Conservation (phyloP, 1,140 invertebrate genomes). For the Drosophila obscura region DNA sequence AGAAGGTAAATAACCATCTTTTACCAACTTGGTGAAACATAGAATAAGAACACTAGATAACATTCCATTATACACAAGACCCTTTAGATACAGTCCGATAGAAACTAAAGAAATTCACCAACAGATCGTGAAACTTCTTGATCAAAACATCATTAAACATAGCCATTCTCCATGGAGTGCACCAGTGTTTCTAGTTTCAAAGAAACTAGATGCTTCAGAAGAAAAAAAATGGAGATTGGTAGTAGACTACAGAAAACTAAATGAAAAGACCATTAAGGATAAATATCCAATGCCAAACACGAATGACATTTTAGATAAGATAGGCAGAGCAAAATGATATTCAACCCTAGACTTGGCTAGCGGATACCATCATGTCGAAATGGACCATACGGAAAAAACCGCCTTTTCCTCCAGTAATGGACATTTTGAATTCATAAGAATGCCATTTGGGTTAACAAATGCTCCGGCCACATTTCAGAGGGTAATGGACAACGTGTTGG, state of each 20-base stretch:
- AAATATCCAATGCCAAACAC: slow-evolving; percentile 84
- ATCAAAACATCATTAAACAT: slow-evolving; percentile 12
- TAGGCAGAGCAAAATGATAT: slow-evolving; percentile 83
- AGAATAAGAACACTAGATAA: slow-evolving; percentile 29
- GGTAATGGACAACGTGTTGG: slow-evolving; percentile 18
- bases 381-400: slow-evolving; percentile 83
- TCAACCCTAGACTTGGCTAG: slow-evolving; percentile 52
- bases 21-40: slow-evolving; percentile 12
- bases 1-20: neutral
- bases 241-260: slow-evolving; percentile 6
- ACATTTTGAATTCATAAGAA: no score
- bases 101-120: slow-evolving; percentile 47
- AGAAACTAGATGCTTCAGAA: slow-evolving; percentile 39
- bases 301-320: slow-evolving; percentile 80
- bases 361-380: slow-evolving; percentile 85
- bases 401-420: slow-evolving; percentile 52
- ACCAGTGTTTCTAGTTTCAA: slow-evolving; percentile 48
- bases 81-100: slow-evolving; percentile 72
- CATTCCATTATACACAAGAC: slow-evolving; percentile 56
- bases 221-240: slow-evolving; percentile 70
- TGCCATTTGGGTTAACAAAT: slow-evolving; percentile 55
- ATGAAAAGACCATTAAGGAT: slow-evolving; percentile 77
- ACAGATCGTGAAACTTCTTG: slow-evolving; percentile 69
- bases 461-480: no score
- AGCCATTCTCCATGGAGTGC: slow-evolving; percentile 31